Evolutionary conservation across 2,797 vertebrate genomes (phyloP).

Genomic region (Anguilla anguilla): DNA sequence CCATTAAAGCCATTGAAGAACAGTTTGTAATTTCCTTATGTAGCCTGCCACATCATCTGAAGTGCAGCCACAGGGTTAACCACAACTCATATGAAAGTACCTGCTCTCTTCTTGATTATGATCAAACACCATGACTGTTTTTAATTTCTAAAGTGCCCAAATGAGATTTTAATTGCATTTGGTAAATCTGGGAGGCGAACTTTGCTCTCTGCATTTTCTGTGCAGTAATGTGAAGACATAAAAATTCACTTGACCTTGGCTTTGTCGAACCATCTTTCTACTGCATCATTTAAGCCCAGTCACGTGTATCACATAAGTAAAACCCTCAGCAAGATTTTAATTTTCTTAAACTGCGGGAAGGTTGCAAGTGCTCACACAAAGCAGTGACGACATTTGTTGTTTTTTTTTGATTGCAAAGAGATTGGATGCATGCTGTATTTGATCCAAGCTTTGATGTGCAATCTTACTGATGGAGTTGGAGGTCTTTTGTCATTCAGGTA

Average conservation of each 20-base stretch:
- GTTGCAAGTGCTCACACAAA: neutral
- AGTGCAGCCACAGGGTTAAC: slow-evolving; percentile 11
- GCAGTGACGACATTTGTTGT: neutral
- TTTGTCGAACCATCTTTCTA: slow-evolving; percentile 1
- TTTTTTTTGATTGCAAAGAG: neutral
- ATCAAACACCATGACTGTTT: neutral
- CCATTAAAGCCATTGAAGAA: slow-evolving; percentile 30
- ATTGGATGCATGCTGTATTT: slow-evolving; percentile 3
- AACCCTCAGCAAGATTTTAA: neutral
- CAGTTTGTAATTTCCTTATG: slow-evolving; percentile 23
- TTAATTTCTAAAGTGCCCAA: neutral
- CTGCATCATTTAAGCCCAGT: slow-evolving; percentile 3
- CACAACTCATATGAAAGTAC: slow-evolving; percentile 33
- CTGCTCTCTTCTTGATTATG: slow-evolving; percentile 39
- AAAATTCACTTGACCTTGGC: neutral
- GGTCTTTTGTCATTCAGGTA: neutral
- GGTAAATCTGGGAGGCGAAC: slow-evolving; percentile 9
- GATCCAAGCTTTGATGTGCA: neutral
- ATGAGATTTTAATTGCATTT: slow-evolving; percentile 20
- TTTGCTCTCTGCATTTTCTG: neutral
- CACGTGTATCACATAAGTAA: neutral
- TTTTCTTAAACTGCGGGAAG: neutral
- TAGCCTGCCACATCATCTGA: neutral
- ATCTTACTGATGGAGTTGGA: neutral
- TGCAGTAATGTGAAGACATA: neutral